Base-by-base conservation (phyloP, 2,113 vertebrate genomes). In the Nesospiza acunhae region DNA sequence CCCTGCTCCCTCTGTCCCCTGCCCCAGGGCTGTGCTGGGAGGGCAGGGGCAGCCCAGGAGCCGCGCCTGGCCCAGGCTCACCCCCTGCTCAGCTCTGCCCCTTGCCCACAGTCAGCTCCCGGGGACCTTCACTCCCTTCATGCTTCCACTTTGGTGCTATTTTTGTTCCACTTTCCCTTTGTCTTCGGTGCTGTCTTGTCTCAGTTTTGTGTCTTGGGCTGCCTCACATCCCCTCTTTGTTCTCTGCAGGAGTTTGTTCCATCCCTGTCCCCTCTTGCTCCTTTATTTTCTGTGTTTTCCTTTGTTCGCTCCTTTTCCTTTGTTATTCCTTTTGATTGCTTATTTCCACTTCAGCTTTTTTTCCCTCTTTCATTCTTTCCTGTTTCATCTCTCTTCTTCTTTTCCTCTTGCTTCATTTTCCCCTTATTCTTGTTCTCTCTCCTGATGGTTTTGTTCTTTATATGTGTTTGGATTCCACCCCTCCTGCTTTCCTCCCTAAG, bases 11-110 rank as follows among this genome's bases (percentile, higher is more conserved):
- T 15, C 16, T 26, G 19, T 5, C 42, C 75, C 28, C 15, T 35
- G 15, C 27, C 46, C 6, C 4, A 0, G 47, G 24, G n/a, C 39
- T 15, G 42, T 0, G 30, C 50, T 24, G 60, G 52, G 9, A 2
- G 46, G 1, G 52, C n/a, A 19, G 27, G 4, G 33, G 33, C 31
- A 19, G 42, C 33, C 1, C 27, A 4, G 37, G 37, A 46, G 58
- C 27, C 5, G 4, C 1, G 1, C 7, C 11, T 41, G 52, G 28
- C n/a, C 47, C 1, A 0, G 26, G 2, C 1, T 22, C 33, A 28
- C 2, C 26, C 26, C 27, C 41, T 0, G 3, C 39, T 27, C 75
- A n/a, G 53, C 90, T 60, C 12, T 49, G 46, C 41, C 31, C 42
- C 37, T 39, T 0, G 1, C 3, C 33, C 15, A 0, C 19, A 2